Evolutionary conservation across 2,113 vertebrate species (phyloP).

Genomic region (Monopterus albus): DNA sequence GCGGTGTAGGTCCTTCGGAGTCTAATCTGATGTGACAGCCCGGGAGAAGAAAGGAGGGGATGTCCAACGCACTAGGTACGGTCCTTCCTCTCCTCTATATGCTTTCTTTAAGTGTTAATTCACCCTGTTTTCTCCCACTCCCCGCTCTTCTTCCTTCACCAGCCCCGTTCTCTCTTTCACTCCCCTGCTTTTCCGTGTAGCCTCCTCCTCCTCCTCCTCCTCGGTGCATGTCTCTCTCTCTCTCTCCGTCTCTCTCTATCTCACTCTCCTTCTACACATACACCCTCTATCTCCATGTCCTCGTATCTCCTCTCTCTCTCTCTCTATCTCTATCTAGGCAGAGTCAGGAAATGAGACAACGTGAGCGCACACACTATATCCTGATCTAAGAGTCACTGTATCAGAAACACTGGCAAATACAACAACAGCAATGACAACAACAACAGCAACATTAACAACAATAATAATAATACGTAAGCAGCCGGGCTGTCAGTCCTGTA

Average conservation of each 20-base stretch:
- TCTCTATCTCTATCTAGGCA: slow-evolving; percentile 61
- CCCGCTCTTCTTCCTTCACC: slow-evolving; percentile 78
- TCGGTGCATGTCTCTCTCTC: slow-evolving; percentile 67
- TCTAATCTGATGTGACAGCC: slow-evolving; percentile 79
- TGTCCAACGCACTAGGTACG: slow-evolving; percentile 68
- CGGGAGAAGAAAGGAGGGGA: slow-evolving; percentile 68
- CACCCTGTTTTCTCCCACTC: slow-evolving; percentile 77
- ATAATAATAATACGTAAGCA: neutral
- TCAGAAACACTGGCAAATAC: slow-evolving; percentile 23
- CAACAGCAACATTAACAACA: neutral
- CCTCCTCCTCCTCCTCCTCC: slow-evolving; percentile 72
- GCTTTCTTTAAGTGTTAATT: slow-evolving; percentile 80
- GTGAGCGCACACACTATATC: slow-evolving; percentile 71
- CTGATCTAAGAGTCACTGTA: slow-evolving; percentile 42
- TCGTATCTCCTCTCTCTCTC: slow-evolving; percentile 60
- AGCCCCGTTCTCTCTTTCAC: slow-evolving; percentile 75
- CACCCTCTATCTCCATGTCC: slow-evolving; percentile 53
- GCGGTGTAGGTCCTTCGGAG: slow-evolving; percentile 78
- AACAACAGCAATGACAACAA: neutral
- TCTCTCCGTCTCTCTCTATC: slow-evolving; percentile 52
- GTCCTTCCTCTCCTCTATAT: slow-evolving; percentile 68
- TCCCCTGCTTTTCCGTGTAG: slow-evolving; percentile 78
- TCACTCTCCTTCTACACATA: slow-evolving; percentile 51
- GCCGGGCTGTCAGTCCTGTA: slow-evolving; percentile 11
- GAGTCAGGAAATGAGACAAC: slow-evolving; percentile 84